Conservation (phyloP, 2,888 invertebrate species). For the Apotomis turbidana region DNA sequence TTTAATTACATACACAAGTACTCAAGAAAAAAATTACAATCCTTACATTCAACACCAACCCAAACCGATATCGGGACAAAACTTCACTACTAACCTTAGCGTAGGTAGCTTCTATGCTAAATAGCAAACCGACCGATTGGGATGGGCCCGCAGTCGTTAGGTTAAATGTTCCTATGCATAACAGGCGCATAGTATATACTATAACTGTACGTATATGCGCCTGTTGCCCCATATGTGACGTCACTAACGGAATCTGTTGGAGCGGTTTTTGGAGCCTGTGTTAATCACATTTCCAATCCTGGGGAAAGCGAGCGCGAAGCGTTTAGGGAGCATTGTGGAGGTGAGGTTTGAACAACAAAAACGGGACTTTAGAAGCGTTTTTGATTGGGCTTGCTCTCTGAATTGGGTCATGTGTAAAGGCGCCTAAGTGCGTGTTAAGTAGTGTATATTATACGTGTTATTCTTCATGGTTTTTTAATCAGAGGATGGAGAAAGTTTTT, state of each 20-base stretch:
- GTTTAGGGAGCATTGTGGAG: constrained; percentile 2
- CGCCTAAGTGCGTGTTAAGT: not conserved
- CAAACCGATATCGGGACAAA: constrained; percentile 8
- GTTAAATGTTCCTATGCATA: constrained; percentile 19
- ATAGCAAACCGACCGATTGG: constrained; percentile 28
- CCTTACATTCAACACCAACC: not conserved
- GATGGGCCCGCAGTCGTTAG: constrained; percentile 19
- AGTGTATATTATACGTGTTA: not conserved
- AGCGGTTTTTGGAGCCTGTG: constrained; percentile 23
- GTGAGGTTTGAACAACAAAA: constrained; percentile 14
- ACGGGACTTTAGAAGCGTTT: constrained; percentile 4
- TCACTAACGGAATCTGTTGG: constrained; percentile 20
- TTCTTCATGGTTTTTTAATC: too few relatives aligned
- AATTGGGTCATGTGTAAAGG: not conserved
- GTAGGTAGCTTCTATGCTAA: constrained; percentile 20
- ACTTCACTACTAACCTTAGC: constrained; percentile 1
- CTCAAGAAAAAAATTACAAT: not conserved
- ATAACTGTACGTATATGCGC: not conserved
- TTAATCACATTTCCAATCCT: constrained; percentile 25
- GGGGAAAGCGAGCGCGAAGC: constrained; percentile 4
- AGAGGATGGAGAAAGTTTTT: too few relatives aligned
- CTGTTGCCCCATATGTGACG: constrained; percentile 12
- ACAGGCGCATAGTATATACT: too few relatives aligned
- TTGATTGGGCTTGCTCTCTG: not conserved
- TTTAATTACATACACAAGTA: not conserved